Conservation (phyloP, 2,888 invertebrate species). For the Plemyria rubiginata region DNA sequence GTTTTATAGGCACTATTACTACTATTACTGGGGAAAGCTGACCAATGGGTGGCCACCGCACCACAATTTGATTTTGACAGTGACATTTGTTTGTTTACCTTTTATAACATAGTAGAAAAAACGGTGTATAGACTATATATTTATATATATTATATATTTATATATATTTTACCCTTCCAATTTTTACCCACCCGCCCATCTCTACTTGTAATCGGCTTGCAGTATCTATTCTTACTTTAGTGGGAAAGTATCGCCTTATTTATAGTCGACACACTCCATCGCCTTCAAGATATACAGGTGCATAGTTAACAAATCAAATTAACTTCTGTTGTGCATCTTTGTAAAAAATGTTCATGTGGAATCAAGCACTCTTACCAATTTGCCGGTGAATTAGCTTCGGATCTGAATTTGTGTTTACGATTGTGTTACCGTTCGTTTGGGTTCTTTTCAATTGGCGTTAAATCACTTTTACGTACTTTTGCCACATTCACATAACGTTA, state of each 20-base stretch:
- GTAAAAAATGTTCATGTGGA: constrained; percentile 56
- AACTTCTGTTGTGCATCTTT: constrained; percentile 52
- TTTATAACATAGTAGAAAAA: no score
- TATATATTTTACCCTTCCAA: no score
- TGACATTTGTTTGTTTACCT: no score
- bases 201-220: constrained; percentile 30
- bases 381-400: constrained; percentile 61
- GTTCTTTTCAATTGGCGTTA: constrained; percentile 52
- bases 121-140: no score
- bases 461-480: constrained; percentile 52
- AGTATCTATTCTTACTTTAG: constrained; percentile 33
- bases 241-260: constrained; percentile 54
- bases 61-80: no score
- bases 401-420: constrained; percentile 56
- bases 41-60: no score
- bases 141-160: no score
- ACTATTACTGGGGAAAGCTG: no score
- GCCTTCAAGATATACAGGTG: constrained; percentile 41
- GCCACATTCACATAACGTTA: not conserved
- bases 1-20: no score
- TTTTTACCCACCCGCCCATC: no score
- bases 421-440: constrained; percentile 58
- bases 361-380: constrained; percentile 65
- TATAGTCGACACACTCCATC: constrained; percentile 47
- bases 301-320: constrained; percentile 46